A percentile compares a stretch with the other conserved stretches of the same genome.
Conservation (phyloP, 2,113 vertebrate species). For the Pollimyrus isidori region DNA sequence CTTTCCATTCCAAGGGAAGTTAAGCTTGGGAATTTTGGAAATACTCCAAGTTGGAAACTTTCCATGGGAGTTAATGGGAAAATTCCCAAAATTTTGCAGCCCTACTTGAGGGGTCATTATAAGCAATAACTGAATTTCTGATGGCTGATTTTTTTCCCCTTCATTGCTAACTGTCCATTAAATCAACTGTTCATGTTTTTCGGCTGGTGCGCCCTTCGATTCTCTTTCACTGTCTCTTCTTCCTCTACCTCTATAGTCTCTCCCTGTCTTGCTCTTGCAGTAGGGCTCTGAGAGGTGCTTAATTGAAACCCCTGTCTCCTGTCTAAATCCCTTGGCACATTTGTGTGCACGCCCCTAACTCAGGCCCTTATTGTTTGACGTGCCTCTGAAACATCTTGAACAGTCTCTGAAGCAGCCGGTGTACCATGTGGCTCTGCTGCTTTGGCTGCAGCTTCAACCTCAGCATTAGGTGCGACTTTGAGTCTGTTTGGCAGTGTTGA, state of each 20-base stretch:
- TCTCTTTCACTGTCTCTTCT: neutral
- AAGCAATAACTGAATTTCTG: neutral
- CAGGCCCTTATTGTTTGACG: neutral
- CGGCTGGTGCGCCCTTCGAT: neutral
- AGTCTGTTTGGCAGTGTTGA: neutral
- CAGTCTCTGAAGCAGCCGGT: neutral
- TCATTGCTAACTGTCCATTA: neutral
- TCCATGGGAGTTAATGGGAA: too few species aligned
- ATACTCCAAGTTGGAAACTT: too few species aligned
- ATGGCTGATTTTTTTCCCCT: neutral
- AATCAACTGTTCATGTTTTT: neutral
- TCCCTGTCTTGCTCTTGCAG: neutral
- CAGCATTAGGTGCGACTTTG: neutral
- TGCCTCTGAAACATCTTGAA: neutral
- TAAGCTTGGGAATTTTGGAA: too few species aligned
- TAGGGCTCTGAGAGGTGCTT: neutral
- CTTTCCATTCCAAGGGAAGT: too few species aligned
- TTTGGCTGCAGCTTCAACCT: neutral
- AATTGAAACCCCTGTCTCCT: neutral
- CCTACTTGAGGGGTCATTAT: neutral
- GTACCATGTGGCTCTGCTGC: neutral
- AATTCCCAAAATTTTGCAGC: too few species aligned
- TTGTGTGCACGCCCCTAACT: neutral
- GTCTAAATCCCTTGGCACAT: neutral
- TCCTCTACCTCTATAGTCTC: neutral